Evolutionary conservation across 2,113 vertebrate genomes (phyloP).

Genomic region (Vimba vimba): DNA sequence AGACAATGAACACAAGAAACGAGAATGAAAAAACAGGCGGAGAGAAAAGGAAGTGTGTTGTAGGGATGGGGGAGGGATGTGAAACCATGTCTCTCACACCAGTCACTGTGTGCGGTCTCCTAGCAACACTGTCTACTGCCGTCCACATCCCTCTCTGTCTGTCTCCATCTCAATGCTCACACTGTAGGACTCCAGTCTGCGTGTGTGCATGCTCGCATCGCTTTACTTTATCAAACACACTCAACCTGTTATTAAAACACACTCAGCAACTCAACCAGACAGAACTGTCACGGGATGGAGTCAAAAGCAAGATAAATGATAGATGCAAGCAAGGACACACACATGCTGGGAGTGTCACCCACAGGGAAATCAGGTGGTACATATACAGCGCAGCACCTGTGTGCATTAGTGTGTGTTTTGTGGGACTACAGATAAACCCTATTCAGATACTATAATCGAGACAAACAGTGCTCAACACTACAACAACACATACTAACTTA

Average conservation of each 20-base stretch:
- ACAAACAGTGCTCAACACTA: neutral
- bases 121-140: conserved; percentile 79
- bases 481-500: neutral
- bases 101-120: conserved; percentile 79
- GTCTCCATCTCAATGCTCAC: conserved; percentile 66
- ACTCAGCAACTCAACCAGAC: conserved; percentile 20
- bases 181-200: conserved; percentile 64
- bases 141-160: conserved; percentile 72
- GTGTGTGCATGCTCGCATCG: conserved; percentile 20
- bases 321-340: neutral
- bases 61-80: conserved; percentile 73
- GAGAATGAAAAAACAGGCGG: conserved; percentile 61
- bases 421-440: neutral
- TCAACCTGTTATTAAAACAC: conserved; percentile 28
- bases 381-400: neutral
- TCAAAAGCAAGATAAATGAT: neutral
- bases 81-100: conserved; percentile 76
- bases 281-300: conserved; percentile 5
- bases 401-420: neutral
- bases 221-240: conserved; percentile 34
- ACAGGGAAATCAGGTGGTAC: conserved; percentile 13
- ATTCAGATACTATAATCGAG: neutral
- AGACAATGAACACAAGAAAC: conserved; percentile 35
- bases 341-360: conserved; percentile 14
- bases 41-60: conserved; percentile 60